These are phyloP conservation scores for Psittacula derbiana DNA, from an alignment of 2,797 vertebrate genomes.

Conservation along the genomic window DNA sequence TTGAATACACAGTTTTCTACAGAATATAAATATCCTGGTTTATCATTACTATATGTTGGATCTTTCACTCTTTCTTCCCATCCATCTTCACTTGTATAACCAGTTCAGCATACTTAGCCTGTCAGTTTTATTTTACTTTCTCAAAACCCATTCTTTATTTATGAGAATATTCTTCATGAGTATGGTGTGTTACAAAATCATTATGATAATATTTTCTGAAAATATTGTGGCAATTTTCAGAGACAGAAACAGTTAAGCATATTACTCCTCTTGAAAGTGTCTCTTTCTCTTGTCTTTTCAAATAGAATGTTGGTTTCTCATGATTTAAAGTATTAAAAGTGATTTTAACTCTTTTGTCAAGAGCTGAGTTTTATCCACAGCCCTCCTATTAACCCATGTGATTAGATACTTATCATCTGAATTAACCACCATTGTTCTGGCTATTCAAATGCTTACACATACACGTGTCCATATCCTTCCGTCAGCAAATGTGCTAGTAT, in stretches of 20 bases:
- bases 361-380: background rate
- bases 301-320: background rate
- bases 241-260: background rate
- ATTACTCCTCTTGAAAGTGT: background rate
- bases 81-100: background rate
- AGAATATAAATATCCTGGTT: background rate
- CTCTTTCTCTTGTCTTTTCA: background rate
- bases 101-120: background rate
- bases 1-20: background rate
- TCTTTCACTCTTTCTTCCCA: background rate
- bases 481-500: background rate
- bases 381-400: background rate
- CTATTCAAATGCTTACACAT: background rate
- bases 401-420: background rate
- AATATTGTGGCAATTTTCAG: background rate
- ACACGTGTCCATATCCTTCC: background rate
- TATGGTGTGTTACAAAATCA: background rate
- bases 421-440: background rate
- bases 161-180: background rate
- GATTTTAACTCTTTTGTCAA: background rate
- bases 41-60: rapidly evolving
- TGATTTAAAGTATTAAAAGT: background rate
- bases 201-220: background rate
- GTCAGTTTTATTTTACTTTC: background rate
- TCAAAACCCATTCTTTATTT: background rate